phyloP scores from a whole-genome alignment of 2,888 invertebrate species.

The Anarsia innoxiella region DNA sequence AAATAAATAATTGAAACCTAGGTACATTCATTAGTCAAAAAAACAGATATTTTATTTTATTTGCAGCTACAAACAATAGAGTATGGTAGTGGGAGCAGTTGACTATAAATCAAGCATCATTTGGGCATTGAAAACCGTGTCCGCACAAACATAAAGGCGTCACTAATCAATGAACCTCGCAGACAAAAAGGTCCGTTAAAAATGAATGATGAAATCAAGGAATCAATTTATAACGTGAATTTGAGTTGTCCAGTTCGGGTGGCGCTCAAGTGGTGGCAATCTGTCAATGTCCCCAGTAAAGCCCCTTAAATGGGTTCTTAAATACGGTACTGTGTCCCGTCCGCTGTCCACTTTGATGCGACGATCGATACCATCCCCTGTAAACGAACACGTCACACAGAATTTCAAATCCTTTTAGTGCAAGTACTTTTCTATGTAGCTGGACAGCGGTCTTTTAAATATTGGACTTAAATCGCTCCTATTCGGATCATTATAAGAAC shows the following conservation, averaged over 20 bases:
- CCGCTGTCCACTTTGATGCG: slow-evolving; percentile 42
- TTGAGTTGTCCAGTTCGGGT: slow-evolving; percentile 23
- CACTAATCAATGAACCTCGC: slow-evolving; percentile 21
- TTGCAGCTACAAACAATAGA: no score
- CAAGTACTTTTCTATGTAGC: not conserved
- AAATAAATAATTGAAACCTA: no score
- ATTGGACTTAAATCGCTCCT: no score
- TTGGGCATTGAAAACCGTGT: not conserved
- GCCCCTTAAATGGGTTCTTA: slow-evolving; percentile 61
- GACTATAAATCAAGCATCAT: not conserved
- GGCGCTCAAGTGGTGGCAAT: slow-evolving; percentile 46
- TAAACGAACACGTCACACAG: not conserved
- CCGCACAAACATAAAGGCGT: slow-evolving; percentile 3
- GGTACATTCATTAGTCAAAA: no score
- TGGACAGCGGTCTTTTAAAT: no score
- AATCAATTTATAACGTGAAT: slow-evolving; percentile 25
- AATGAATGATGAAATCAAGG: slow-evolving; percentile 28
- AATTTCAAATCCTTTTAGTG: not conserved
- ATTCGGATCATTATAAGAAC: no score
- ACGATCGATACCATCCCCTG: slow-evolving; percentile 33
- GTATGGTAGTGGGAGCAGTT: no score
- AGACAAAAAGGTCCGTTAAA: slow-evolving; percentile 20
- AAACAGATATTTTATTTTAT: no score
- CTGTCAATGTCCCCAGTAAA: slow-evolving; percentile 62
- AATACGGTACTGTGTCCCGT: slow-evolving; percentile 32